Conservation (phyloP, 2,888 invertebrate species). For the Nyleta sp. region DNA sequence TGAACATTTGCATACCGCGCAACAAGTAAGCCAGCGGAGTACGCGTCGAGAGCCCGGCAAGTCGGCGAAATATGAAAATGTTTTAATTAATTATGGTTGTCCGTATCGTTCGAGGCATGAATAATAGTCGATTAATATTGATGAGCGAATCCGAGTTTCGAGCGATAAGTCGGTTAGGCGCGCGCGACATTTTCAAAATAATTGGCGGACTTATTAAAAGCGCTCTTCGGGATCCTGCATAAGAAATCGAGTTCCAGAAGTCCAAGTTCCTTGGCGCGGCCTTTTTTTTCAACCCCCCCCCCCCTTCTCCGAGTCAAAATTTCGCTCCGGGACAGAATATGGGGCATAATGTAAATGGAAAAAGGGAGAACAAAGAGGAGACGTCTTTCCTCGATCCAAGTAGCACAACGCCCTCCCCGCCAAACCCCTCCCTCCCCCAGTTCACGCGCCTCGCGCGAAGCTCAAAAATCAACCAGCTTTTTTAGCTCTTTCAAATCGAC, state of each 20-base stretch:
- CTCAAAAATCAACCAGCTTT: conserved; percentile 61
- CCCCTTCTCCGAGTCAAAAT: too few species aligned
- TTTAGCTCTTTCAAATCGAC: conserved; percentile 54
- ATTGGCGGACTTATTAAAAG: conserved; percentile 46
- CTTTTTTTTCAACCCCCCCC: too few species aligned
- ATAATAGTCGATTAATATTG: conserved; percentile 57
- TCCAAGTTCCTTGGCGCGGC: too few species aligned
- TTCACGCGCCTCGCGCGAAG: conserved; percentile 57
- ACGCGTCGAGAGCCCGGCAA: conserved; percentile 2
- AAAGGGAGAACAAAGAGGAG: conserved; percentile 74
- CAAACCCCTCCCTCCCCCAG: conserved; percentile 24
- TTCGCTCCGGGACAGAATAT: too few species aligned
- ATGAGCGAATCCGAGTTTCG: conserved; percentile 37
- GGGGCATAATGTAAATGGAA: too few species aligned
- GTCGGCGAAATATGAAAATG: conserved; percentile 51
- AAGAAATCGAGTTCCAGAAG: conserved; percentile 39
- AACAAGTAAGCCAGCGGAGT: conserved; percentile 52
- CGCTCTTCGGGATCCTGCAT: conserved; percentile 37
- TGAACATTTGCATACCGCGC: conserved; percentile 50
- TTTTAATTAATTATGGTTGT: conserved; percentile 58
- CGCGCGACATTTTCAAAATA: conserved; percentile 40
- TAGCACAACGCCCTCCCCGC: conserved; percentile 72
- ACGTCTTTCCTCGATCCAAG: conserved; percentile 72
- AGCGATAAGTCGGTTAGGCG: conserved; percentile 35
- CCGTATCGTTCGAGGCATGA: conserved; percentile 37